Conservation (phyloP, 2,113 vertebrate species). For the Nibea albiflora region DNA sequence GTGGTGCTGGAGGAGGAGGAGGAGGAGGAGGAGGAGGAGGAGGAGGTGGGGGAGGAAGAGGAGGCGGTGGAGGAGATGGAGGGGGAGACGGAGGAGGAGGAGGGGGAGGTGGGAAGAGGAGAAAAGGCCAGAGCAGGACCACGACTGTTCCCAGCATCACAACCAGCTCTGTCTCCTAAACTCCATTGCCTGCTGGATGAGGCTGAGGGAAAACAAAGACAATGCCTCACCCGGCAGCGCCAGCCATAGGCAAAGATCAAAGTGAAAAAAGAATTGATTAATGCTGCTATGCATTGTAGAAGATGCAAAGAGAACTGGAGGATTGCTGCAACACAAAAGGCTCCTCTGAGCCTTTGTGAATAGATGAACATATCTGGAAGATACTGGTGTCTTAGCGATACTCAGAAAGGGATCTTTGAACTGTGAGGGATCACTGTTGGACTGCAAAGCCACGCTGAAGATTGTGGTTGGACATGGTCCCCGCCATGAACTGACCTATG, state of each 20-base stretch:
- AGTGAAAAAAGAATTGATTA: conserved; percentile 67
- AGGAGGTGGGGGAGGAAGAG: conserved; percentile 73
- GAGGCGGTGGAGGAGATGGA: conserved; percentile 75
- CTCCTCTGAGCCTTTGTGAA: conserved; percentile 44
- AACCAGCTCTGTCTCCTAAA: conserved; percentile 85
- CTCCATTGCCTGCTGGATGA: conserved; percentile 30
- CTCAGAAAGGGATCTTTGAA: conserved; percentile 16
- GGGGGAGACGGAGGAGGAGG: conserved; percentile 72
- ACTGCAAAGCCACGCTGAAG: conserved; percentile 38
- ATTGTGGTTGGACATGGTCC: conserved; percentile 37
- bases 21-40: conserved; percentile 79
- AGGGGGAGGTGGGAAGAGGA: conserved; percentile 83
- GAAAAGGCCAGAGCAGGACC: conserved; percentile 84
- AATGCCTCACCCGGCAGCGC: conserved; percentile 43
- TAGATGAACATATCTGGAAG: conserved; percentile 42
- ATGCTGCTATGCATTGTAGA: conserved; percentile 82
- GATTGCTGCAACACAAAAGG: conserved; percentile 71
- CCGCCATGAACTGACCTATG: conserved; percentile 28
- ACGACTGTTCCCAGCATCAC: conserved; percentile 78
- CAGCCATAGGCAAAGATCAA: conserved; percentile 38
- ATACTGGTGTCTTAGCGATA: conserved; percentile 45
- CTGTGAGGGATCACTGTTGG: conserved; percentile 48
- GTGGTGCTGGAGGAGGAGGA: conserved; percentile 74
- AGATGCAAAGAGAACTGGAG: conserved; percentile 80
- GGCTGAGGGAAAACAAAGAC: conserved; percentile 40